Conservation (phyloP, 2,888 invertebrate species). For the Eilema depressum region DNA sequence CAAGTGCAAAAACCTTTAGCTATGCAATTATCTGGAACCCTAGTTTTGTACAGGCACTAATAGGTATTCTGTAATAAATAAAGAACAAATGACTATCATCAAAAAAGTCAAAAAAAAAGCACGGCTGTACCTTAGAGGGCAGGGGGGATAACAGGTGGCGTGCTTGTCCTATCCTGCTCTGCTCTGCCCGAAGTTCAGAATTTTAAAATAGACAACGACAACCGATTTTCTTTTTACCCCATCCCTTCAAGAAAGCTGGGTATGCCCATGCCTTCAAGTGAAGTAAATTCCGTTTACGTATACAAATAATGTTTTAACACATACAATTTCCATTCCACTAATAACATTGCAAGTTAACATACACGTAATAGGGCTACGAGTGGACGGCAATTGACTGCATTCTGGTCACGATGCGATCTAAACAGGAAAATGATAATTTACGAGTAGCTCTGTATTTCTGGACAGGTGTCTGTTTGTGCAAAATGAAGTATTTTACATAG, state of each 20-base stretch:
- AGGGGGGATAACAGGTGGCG: no score
- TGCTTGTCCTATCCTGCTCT: no score
- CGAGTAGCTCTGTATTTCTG: conserved; percentile 51
- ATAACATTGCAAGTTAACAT: neutral
- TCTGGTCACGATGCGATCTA: conserved; percentile 70
- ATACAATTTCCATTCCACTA: neutral
- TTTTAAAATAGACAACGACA: no score
- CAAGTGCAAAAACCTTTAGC: neutral
- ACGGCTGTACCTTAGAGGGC: no score
- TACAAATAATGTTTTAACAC: neutral
- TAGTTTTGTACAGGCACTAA: neutral
- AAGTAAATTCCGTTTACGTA: neutral
- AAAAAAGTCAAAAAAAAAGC: no score
- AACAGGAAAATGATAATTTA: conserved; percentile 68
- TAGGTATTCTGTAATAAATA: neutral
- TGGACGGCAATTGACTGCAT: conserved; percentile 58
- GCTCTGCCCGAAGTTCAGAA: no score
- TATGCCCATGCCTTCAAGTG: neutral
- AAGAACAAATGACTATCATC: no score
- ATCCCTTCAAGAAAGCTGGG: no score
- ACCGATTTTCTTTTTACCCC: no score
- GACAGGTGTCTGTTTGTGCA: conserved; percentile 61
- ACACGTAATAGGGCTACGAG: conserved; percentile 33
- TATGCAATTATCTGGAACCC: no score
- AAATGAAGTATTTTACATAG: conserved; percentile 51